Base-by-base conservation (phyloP, 2,797 vertebrate genomes). In the Neostethus bicornis region DNA sequence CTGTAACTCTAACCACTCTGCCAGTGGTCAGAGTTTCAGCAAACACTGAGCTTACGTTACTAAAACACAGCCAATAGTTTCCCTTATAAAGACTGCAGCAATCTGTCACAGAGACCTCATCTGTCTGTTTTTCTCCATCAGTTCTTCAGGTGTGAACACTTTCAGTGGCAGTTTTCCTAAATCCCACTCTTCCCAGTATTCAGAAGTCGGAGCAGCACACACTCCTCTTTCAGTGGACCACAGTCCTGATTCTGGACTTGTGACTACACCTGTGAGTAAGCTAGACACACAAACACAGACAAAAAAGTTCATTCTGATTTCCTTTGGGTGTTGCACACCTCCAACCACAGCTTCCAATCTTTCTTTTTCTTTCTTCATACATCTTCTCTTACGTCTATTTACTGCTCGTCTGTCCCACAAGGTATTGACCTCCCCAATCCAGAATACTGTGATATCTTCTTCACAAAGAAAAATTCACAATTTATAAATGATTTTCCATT, bases 111-210 rank as follows among this genome's bases (percentile, higher is more conserved):
- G 17, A 51, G 37, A 51, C 38, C 34, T 34, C 8, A 7, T 19
- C 26, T 26, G 6, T 21, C 3, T 4, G 16, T 28, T 19, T 25
- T 5, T 26, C n/a, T 38, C 39, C 53, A 46, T 74, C 59, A 98
- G 95, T 43, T 96, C 92, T 72, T 95, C 93, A 91, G 94, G 91
- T 87, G 87, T 92, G 89, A 93, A 92, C 74, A 87, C 90, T 50
- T 90, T 91, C 81, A 91, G 76, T n/a, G 84, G 80, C 62, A 91
- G 88, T 55, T 87, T 90, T 49, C 88, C 87, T 17, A 88, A 88
- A 45, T 90, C 90, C 37, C 82, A 76, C 51, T 92, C 89, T 0
- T 91, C 92, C 14, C 86, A 81, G 72, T 85, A 55, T 75, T 93
- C 92, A 4, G 70, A 91, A 51, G 77, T 86, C n/a, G 75, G 80